Evolutionary conservation across 1,140 invertebrate genomes (phyloP), one percentile per base, ranked within the genome.

Genomic region (Prorops nasuta): DNA sequence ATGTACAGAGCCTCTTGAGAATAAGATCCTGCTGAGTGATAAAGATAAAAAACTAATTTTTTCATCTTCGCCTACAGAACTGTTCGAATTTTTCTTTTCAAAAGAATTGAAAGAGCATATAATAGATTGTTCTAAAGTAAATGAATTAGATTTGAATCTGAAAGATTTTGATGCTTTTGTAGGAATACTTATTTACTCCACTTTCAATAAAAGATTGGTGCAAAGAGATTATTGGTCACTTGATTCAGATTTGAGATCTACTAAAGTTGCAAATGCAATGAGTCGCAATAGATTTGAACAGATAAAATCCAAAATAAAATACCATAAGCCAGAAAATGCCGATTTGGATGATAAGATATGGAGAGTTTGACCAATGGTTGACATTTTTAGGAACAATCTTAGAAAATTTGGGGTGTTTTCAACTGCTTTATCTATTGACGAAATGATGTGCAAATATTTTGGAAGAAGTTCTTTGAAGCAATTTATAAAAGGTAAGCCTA

Each of bases 371-470:
- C 12, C n/a, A 14, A 14, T 44, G n/a, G 12, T 16, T 44, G 9
- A 14, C 28, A 28, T n/a, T 44, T 12, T 44, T 44, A 1, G 12
- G 18, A 41, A 32, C 56, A 32, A 55, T 49, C 7, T 41, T 59
- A 28, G 56, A 36, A 66, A 57, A 51, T 66, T 53, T 42, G 74
- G n/a, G 66, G 51, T 24, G 61, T 78, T 19, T 74, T 79, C 49
- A 72, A 79, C 57, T 54, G 52, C n/a, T 66, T 73, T 20, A 53
- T 77, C 16, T 34, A 45, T 35, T 4, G 24, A 28, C 10, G 24
- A 28, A 28, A 28, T 28, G 24, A 28, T 28, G 24, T 4, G 4
- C 10, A 28, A 28, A 10, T 28, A 4, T 6, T 28, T 6, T 28
- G 24, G 4, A 6, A 28, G 24, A 28, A 28, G 4, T 18, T 28